These are phyloP conservation scores for Tachina fera DNA, from an alignment of 2,888 invertebrate species.

Conservation along the genomic window DNA sequence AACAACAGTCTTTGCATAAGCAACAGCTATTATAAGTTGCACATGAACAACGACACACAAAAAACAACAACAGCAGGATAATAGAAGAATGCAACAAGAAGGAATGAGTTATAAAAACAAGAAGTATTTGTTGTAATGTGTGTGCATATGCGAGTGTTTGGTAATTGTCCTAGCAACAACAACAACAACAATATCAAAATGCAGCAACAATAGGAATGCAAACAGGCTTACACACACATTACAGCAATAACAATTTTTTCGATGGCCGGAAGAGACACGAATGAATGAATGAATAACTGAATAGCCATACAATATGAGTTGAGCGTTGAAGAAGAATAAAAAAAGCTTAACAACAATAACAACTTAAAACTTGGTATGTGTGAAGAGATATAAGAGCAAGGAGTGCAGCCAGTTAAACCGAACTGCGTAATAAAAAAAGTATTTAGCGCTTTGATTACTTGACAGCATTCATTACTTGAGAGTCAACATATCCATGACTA, in stretches of 20 bases:
- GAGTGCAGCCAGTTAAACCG: background rate
- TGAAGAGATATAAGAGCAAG: constrained; percentile 6
- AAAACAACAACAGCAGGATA: constrained; percentile 21
- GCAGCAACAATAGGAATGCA: constrained; percentile 50
- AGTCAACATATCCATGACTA: no score
- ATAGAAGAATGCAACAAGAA: constrained; percentile 7
- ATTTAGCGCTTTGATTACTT: no score
- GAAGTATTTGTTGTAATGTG: constrained; percentile 18
- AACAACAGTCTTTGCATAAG: constrained; percentile 15
- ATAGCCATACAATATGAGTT: constrained; percentile 62
- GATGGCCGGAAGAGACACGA: constrained; percentile 67
- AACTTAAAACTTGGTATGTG: constrained; percentile 29
- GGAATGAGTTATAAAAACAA: constrained; percentile 27
- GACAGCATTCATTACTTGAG: no score
- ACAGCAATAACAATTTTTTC: constrained; percentile 25
- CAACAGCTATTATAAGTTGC: constrained; percentile 25
- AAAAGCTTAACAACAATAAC: constrained; percentile 30
- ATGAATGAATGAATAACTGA: constrained; percentile 60
- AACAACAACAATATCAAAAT: background rate
- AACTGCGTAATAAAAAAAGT: no score
- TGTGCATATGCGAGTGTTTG: constrained; percentile 31
- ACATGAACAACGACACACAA: constrained; percentile 1
- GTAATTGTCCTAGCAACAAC: constrained; percentile 66
- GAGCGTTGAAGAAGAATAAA: constrained; percentile 41
- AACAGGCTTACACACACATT: constrained; percentile 38